Conservation (phyloP, 1,140 invertebrate genomes). For the Drosophila tani region DNA sequence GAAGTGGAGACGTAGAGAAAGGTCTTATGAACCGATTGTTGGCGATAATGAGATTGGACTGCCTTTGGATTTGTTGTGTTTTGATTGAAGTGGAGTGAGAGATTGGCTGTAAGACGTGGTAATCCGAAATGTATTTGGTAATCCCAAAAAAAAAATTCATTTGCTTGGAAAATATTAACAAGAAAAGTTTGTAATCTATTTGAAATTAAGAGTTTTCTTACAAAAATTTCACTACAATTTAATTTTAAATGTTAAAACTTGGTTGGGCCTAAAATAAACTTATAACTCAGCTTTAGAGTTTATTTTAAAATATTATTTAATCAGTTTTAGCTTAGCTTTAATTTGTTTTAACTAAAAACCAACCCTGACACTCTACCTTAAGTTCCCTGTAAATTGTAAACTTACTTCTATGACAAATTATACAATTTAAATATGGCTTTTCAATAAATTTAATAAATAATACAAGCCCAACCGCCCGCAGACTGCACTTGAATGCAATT, state of each 20-base stretch:
- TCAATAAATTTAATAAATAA: neutral
- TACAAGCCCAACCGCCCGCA: neutral
- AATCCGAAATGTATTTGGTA: slow-evolving; percentile 1
- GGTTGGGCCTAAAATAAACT: too few relatives aligned
- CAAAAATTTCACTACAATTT: too few relatives aligned
- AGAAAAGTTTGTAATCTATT: too few relatives aligned
- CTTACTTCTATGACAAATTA: neutral
- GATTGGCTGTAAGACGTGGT: neutral
- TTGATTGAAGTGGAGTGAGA: slow-evolving; percentile 3
- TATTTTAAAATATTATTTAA: neutral
- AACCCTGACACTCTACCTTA: too few relatives aligned
- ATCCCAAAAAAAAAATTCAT: neutral
- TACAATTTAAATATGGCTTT: slow-evolving; percentile 5
- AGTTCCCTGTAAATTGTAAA: too few relatives aligned
- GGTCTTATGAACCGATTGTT: slow-evolving; percentile 52
- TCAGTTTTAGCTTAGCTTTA: neutral
- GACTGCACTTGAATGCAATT: slow-evolving; percentile 20
- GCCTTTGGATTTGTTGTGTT: slow-evolving; percentile 21
- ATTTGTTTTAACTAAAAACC: too few relatives aligned
- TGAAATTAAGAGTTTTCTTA: too few relatives aligned
- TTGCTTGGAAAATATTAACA: too few relatives aligned
- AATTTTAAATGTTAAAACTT: too few relatives aligned
- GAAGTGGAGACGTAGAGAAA: slow-evolving; percentile 48
- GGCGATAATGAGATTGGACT: slow-evolving; percentile 33
- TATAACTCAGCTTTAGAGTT: neutral